Conservation (phyloP, 2,113 vertebrate species). For the Progne subis region DNA sequence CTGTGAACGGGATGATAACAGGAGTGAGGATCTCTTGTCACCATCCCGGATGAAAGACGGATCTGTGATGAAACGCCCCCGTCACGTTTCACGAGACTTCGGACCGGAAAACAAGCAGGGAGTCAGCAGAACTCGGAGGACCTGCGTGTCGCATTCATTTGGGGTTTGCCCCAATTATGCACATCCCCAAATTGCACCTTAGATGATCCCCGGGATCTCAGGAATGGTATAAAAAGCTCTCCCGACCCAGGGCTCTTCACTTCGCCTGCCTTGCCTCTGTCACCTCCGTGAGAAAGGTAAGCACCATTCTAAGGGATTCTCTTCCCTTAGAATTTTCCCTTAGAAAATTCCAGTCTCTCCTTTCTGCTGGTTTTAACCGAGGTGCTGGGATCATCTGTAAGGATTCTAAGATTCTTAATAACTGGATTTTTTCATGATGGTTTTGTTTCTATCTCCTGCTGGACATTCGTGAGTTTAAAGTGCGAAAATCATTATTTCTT, state of each 20-base stretch:
- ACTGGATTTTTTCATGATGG: fast-evolving
- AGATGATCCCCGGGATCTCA: background rate
- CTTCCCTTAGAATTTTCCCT: background rate
- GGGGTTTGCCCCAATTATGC: constrained; percentile 24
- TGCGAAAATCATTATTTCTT: background rate
- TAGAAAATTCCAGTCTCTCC: background rate
- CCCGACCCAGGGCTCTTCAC: background rate
- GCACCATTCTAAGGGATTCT: background rate
- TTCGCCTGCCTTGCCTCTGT: background rate
- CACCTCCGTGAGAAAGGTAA: background rate
- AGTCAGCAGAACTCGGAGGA: constrained; percentile 35
- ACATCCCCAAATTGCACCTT: constrained; percentile 28
- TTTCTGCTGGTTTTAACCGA: background rate
- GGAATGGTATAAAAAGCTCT: constrained; percentile 54
- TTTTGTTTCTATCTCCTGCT: background rate
- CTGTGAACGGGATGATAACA: background rate
- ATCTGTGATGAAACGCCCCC: background rate
- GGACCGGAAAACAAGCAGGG: background rate
- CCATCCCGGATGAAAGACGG: background rate
- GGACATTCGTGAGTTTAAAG: background rate
- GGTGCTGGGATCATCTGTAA: background rate
- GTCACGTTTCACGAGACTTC: background rate
- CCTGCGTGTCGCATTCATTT: background rate
- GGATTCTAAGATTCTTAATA: background rate
- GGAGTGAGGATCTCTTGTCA: background rate